These are phyloP conservation scores for Nothobranchius furzeri DNA, from an alignment of 2,113 vertebrate genomes.

Conservation along the genomic window DNA sequence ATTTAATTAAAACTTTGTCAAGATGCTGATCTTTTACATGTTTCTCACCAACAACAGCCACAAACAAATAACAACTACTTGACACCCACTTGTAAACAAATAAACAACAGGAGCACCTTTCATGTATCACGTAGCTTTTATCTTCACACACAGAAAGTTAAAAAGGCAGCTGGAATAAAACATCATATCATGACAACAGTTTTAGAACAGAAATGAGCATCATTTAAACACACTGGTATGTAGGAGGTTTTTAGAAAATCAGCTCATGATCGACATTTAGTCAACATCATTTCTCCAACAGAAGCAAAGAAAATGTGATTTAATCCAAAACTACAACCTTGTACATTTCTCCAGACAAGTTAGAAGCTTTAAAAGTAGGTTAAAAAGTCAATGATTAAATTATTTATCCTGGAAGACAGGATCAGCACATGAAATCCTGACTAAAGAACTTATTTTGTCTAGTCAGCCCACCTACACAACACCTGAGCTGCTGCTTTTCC, in stretches of 20 bases:
- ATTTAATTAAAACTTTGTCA: background rate
- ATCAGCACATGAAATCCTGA: background rate
- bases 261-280: background rate
- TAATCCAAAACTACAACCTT: background rate
- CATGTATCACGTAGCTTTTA: slow-evolving; percentile 24
- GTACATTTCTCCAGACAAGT: background rate
- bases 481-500: background rate
- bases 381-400: background rate
- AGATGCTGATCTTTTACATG: slow-evolving; percentile 2
- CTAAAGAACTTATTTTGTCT: no score
- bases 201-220: background rate
- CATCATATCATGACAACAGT: no score
- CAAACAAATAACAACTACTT: background rate
- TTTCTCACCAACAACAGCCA: slow-evolving; percentile 1
- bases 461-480: no score
- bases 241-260: background rate
- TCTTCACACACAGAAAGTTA: slow-evolving; percentile 20
- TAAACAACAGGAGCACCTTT: slow-evolving; percentile 22
- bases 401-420: background rate
- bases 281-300: background rate
- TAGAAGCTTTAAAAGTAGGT: background rate
- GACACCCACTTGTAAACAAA: slow-evolving; percentile 6
- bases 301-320: background rate
- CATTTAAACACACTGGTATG: background rate
- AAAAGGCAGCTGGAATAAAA: background rate